A percentile compares a stretch with the other conserved stretches of the same genome.
Conservation (phyloP, 1,140 invertebrate species). For the Cotesia vestalis region DNA sequence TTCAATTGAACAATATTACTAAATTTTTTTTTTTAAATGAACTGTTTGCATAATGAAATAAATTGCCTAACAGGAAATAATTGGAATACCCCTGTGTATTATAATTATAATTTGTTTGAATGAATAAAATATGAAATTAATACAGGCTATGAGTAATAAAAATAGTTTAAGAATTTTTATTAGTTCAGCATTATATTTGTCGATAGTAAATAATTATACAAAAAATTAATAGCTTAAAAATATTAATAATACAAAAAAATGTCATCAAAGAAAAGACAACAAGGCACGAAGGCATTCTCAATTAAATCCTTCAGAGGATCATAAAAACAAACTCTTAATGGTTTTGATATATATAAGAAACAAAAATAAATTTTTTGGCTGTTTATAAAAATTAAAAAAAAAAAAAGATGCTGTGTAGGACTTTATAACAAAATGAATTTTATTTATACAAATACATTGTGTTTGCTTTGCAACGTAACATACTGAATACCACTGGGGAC, state of each 20-base stretch:
- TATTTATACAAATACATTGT: conserved; percentile 60
- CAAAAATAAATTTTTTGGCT: conserved; percentile 2
- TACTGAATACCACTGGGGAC: conserved; percentile 43
- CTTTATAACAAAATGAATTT: conserved; percentile 59
- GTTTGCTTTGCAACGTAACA: conserved; percentile 49
- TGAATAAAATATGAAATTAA: conserved; percentile 20
- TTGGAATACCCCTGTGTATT: conserved; percentile 18
- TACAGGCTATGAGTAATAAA: neutral
- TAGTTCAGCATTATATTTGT: neutral
- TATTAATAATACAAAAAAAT: neutral
- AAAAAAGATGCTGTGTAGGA: conserved; percentile 37
- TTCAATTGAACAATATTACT: neutral
- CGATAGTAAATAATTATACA: conserved; percentile 14
- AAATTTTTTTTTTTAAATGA: neutral
- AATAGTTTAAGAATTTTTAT: neutral
- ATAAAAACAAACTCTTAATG: conserved; percentile 6
- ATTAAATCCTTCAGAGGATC: conserved; percentile 42
- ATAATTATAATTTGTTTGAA: conserved; percentile 15
- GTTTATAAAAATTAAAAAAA: conserved; percentile 16
- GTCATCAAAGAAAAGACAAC: conserved; percentile 22
- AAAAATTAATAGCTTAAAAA: neutral
- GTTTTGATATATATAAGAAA: conserved; percentile 18
- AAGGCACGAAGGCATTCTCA: conserved; percentile 39
- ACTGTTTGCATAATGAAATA: neutral
- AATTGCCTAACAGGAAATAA: conserved; percentile 10